phyloP scores from a whole-genome alignment of 2,113 vertebrate species.

The Saguinus midas region DNA sequence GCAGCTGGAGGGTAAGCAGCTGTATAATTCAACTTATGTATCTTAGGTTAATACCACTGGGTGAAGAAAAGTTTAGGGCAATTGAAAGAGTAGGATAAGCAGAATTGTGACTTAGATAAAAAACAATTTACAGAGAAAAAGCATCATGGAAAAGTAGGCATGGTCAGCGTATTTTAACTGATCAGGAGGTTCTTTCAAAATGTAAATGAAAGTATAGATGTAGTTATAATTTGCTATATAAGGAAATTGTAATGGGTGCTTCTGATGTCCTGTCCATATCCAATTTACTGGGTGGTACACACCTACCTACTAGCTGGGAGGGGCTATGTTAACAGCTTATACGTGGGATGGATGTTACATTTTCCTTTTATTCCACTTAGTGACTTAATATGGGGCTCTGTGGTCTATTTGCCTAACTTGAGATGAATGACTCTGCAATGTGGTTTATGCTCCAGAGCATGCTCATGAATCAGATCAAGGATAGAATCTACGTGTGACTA shows the following conservation, averaged over 20 bases:
- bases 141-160: not conserved
- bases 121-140: not conserved
- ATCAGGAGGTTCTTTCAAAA: not conserved
- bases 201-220: not conserved
- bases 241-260: not conserved
- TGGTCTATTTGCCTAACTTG: not conserved
- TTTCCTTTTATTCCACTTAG: not conserved
- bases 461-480: not conserved
- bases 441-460: not conserved
- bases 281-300: not conserved
- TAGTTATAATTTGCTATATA: not conserved
- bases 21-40: not conserved
- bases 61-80: not conserved
- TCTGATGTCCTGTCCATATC: not conserved
- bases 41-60: not conserved
- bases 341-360: not conserved
- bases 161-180: not conserved
- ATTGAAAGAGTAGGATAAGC: not conserved
- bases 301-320: not conserved
- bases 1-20: not conserved
- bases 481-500: not conserved
- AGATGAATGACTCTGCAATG: not conserved
- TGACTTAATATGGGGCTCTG: not conserved
- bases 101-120: not conserved
- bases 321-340: not conserved